Percentiles rank a stretch among this genome's conserved stretches.
Evolutionary conservation across 2,797 vertebrate species (phyloP).

Genomic region (Protosalanx chinensis): DNA sequence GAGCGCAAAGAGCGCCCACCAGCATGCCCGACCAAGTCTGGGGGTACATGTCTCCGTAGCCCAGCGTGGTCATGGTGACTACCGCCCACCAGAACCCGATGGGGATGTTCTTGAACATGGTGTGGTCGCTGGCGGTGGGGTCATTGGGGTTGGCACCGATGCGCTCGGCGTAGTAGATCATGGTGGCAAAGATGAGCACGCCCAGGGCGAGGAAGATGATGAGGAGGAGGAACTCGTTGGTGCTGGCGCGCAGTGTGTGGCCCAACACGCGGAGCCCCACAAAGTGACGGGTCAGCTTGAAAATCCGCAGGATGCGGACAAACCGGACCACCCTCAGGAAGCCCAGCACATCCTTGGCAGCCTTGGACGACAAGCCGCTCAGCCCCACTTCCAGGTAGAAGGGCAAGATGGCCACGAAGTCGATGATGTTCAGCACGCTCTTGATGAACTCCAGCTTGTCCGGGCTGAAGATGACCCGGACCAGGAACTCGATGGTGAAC

Average conservation of each 20-base stretch:
- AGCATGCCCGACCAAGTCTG: slow-evolving; percentile 98
- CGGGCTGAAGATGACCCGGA: slow-evolving; percentile 93
- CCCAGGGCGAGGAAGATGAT: slow-evolving; percentile 97
- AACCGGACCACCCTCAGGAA: slow-evolving; percentile 98
- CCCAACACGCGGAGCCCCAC: slow-evolving; percentile 93
- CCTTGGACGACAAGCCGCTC: slow-evolving; percentile 95
- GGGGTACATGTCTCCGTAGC: slow-evolving; percentile 98
- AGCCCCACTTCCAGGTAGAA: slow-evolving; percentile 96
- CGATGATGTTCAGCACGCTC: slow-evolving; percentile 96
- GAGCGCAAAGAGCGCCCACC: slow-evolving; percentile 94
- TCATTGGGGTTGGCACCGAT: slow-evolving; percentile 92
- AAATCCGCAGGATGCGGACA: slow-evolving; percentile 95
- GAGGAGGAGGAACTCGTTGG: slow-evolving; percentile 95
- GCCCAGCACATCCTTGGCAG: slow-evolving; percentile 94
- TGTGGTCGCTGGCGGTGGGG: slow-evolving; percentile 88
- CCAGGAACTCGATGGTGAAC: slow-evolving; percentile 98
- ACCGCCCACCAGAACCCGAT: slow-evolving; percentile 99
- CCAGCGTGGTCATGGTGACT: slow-evolving; percentile 97
- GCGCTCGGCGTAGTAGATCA: slow-evolving; percentile 97
- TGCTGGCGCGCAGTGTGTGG: slow-evolving; percentile 93
- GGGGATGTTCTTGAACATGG: slow-evolving; percentile 97
- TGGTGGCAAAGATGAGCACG: slow-evolving; percentile 97
- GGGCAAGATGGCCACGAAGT: slow-evolving; percentile 96
- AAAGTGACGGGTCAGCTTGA: slow-evolving; percentile 96
- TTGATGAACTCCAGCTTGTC: slow-evolving; percentile 97